Evolutionary conservation across 1,140 invertebrate genomes (phyloP).

Genomic region (Heliothis subflexa): DNA sequence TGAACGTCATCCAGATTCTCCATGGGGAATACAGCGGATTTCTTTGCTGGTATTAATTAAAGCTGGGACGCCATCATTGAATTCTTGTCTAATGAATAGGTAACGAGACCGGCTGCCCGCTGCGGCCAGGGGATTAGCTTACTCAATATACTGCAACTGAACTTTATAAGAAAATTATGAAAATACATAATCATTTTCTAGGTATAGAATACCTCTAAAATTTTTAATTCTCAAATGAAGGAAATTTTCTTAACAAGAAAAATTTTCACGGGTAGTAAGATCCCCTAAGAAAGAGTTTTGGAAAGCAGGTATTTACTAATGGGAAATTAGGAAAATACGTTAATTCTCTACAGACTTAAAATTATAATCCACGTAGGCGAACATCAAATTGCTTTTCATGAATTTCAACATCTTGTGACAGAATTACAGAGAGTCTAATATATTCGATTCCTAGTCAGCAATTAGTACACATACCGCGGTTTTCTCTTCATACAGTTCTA

Average conservation of each 20-base stretch:
- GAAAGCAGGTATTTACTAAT: too few species aligned
- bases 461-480: not conserved
- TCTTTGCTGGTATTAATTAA: conserved; percentile 37
- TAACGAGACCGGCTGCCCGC: conserved; percentile 14
- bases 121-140: not conserved
- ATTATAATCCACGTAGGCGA: too few species aligned
- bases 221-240: too few species aligned
- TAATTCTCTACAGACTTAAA: too few species aligned
- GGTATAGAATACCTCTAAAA: not conserved
- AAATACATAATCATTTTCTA: not conserved
- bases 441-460: not conserved
- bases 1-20: not conserved
- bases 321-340: too few species aligned
- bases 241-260: too few species aligned
- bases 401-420: too few species aligned
- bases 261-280: too few species aligned
- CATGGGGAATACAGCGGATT: conserved; percentile 14
- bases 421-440: too few species aligned
- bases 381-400: too few species aligned
- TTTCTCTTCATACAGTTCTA: not conserved
- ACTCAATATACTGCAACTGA: not conserved
- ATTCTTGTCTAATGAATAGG: conserved; percentile 23
- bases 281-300: too few species aligned
- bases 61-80: conserved; percentile 22
- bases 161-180: conserved; percentile 3